A percentile compares a stretch with the other conserved stretches of the same genome.
These are phyloP conservation scores for Polymixis lichenea DNA, from an alignment of 2,888 invertebrate genomes.

Conservation along the genomic window DNA sequence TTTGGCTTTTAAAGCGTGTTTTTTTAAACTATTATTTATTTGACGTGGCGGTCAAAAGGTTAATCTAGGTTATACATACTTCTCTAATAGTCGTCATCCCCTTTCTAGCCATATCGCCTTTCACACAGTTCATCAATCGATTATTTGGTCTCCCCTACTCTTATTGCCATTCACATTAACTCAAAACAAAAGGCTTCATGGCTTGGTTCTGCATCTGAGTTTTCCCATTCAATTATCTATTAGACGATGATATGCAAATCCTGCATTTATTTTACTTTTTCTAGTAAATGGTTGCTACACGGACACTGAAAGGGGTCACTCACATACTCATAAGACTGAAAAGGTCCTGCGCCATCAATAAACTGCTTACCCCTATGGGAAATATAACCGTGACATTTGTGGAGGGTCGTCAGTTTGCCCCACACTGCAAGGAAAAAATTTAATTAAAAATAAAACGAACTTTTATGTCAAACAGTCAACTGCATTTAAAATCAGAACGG, in stretches of 20 bases:
- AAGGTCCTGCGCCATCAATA: background rate
- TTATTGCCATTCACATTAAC: background rate
- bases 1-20: too few species aligned
- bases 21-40: too few species aligned
- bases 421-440: background rate
- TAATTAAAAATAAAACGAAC: conserved; percentile 11
- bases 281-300: background rate
- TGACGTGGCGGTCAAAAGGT: too few species aligned
- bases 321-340: background rate
- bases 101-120: background rate
- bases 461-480: conserved; percentile 4
- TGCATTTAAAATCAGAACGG: conserved; percentile 12
- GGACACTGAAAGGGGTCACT: background rate
- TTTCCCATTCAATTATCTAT: background rate
- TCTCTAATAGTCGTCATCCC: too few species aligned
- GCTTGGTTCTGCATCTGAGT: background rate
- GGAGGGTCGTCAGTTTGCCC: background rate
- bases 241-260: background rate
- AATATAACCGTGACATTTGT: background rate
- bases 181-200: background rate
- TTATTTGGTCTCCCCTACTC: background rate
- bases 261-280: background rate
- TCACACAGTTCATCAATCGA: background rate
- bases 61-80: background rate
- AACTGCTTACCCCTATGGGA: background rate